phyloP scores from a whole-genome alignment of 2,797 vertebrate genomes.

The Calcarius lapponicus region DNA sequence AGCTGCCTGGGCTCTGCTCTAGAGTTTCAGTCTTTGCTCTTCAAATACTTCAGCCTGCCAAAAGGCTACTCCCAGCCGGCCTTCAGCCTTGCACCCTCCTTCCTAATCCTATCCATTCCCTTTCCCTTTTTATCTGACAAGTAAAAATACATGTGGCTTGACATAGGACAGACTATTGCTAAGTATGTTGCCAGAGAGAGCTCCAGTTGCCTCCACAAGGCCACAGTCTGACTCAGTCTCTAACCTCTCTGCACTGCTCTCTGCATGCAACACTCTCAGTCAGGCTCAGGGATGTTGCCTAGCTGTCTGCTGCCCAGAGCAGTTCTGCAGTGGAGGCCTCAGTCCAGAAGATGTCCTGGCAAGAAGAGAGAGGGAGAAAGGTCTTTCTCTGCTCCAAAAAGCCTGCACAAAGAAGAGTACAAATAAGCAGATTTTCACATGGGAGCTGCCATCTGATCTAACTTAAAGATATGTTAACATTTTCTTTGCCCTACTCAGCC shows the following conservation, averaged over 20 bases:
- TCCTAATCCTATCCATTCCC: background rate
- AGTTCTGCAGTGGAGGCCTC: background rate
- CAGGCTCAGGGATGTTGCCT: background rate
- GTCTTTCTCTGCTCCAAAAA: background rate
- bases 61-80: conserved; percentile 13
- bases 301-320: background rate
- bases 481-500: background rate
- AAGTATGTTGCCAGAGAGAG: background rate
- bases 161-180: background rate
- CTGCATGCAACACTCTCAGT: background rate
- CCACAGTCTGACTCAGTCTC: background rate
- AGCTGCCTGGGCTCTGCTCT: background rate
- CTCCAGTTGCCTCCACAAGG: background rate
- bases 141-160: conserved; percentile 3
- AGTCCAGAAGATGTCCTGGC: background rate
- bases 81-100: conserved; percentile 17
- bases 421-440: background rate
- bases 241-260: background rate
- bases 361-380: background rate
- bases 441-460: background rate
- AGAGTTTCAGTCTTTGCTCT: background rate
- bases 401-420: background rate
- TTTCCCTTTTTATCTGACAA: conserved; percentile 28
- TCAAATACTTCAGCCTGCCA: conserved; percentile 20
- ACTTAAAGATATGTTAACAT: background rate